These are phyloP conservation scores for Scaptomyza caliginosa DNA, from an alignment of 2,888 invertebrate species.

Conservation along the genomic window DNA sequence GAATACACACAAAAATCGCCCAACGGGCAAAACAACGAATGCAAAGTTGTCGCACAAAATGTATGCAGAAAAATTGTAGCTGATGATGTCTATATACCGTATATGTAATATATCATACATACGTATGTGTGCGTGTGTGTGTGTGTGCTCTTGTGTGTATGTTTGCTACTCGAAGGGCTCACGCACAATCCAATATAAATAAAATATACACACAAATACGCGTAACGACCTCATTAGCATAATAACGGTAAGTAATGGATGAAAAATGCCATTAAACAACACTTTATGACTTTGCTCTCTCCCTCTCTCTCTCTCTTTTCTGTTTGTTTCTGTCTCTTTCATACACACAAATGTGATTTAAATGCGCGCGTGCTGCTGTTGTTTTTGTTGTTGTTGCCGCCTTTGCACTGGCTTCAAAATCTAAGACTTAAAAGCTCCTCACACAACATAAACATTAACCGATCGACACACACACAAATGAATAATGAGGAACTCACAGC, in stretches of 20 bases:
- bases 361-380: conserved; percentile 47
- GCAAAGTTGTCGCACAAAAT: conserved; percentile 25
- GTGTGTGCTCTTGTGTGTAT: conserved; percentile 19
- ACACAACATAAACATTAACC: conserved; percentile 48
- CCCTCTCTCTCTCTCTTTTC: conserved; percentile 12
- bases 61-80: conserved; percentile 52
- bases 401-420: conserved; percentile 59
- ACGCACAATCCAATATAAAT: conserved; percentile 72
- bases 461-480: conserved; percentile 49
- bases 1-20: conserved; percentile 16
- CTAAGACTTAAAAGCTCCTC: conserved; percentile 66
- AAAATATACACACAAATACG: conserved; percentile 78
- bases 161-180: conserved; percentile 20
- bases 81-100: conserved; percentile 48
- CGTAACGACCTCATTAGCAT: conserved; percentile 83
- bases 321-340: conserved; percentile 25
- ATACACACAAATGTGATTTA: conserved; percentile 51
- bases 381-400: conserved; percentile 38
- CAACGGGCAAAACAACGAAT: conserved; percentile 39
- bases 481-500: conserved; percentile 27
- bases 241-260: conserved; percentile 82
- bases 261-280: conserved; percentile 83
- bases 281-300: conserved; percentile 81
- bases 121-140: conserved; percentile 1
- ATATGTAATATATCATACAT: conserved; percentile 8